Conservation (phyloP, 2,797 vertebrate genomes). For the Adrianichthys oophorus region DNA sequence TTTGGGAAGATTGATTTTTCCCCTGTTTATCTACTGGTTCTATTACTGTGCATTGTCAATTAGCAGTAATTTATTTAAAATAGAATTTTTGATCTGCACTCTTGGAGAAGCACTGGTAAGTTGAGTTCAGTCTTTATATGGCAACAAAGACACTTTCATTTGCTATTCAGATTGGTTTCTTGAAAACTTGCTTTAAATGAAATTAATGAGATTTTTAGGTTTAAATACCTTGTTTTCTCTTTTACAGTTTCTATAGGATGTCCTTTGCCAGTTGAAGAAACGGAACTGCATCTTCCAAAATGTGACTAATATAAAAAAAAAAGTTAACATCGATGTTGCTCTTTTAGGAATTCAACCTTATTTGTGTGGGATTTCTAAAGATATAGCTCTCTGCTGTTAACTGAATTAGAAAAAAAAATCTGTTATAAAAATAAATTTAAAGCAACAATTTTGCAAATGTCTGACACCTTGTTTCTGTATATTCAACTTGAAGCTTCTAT, state of each 20-base stretch:
- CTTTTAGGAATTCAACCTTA: constrained; percentile 12
- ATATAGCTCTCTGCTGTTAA: constrained; percentile 19
- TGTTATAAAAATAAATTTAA: constrained; percentile 57
- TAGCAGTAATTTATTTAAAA: constrained; percentile 42
- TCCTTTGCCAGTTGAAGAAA: constrained; percentile 33
- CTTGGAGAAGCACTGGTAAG: constrained; percentile 45
- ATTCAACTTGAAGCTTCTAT: too few relatives aligned
- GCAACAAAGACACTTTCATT: too few relatives aligned
- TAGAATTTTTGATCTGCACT: constrained; percentile 38
- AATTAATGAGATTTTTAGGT: background rate
- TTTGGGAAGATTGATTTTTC: constrained; percentile 46
- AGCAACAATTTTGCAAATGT: constrained; percentile 23
- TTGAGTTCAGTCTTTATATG: constrained; percentile 15
- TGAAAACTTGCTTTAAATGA: background rate
- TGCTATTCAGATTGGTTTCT: background rate
- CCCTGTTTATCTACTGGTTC: constrained; percentile 21
- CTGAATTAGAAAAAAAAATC: constrained; percentile 43
- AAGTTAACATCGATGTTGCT: constrained; percentile 17
- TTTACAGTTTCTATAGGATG: constrained; percentile 37
- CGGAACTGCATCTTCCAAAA: constrained; percentile 31
- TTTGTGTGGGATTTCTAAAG: constrained; percentile 29
- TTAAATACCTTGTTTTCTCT: constrained; percentile 11
- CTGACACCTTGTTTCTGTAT: constrained; percentile 29
- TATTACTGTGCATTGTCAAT: constrained; percentile 32
- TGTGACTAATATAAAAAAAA: constrained; percentile 10